Evolutionary conservation across 2,113 vertebrate genomes (phyloP), one percentile per base, ranked within the genome.

Genomic region (Carassius gibelio): DNA sequence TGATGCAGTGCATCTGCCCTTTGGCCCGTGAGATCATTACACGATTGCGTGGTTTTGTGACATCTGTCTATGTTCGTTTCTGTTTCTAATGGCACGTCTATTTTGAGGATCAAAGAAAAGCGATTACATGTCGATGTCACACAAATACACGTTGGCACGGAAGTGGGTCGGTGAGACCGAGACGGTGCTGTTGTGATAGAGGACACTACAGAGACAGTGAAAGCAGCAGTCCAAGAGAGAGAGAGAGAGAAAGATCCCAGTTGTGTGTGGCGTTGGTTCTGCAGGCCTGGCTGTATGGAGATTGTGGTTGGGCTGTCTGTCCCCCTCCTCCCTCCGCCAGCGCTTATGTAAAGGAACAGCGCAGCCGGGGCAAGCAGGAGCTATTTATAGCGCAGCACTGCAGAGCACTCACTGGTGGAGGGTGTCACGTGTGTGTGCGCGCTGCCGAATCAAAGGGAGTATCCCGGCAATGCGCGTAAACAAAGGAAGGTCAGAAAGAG

Each of bases 341-440:
- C 94, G 95, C 96, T 96, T 96, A 95, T 96, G 94, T 96, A 96
- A 96, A 97, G 95, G 95, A 94, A 94, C 94, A 91, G 93, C 94
- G 95, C 94, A 96, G 95, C 95, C 95, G 95, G 96, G 95, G 95
- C 96, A 95, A 97, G 95, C 94, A 21, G 91, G 87, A 92, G 94
- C 95, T 97, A 97, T 97, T 96, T 96, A 95, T 97, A 97, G 96
- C 94, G 91, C 95, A 93, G 92, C 91, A 95, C 96, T 96, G 95
- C 96, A 96, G 95, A 96, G 95, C 95, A 96, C 94, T 95, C 96
- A 96, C 94, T 93, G 95, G 94, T 88, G 48, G 90, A 79, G 84
- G 91, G 95, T 83, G 45, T 96, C 95, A 96, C 94, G 93, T 96
- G 96, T 95, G 95, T 84, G 81, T 74, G 75, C 59, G 71, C 91